Percentiles rank a stretch among this genome's conserved stretches.
phyloP scores from a whole-genome alignment of 2,113 vertebrate genomes.

The Plecturocebus donacophilus region DNA sequence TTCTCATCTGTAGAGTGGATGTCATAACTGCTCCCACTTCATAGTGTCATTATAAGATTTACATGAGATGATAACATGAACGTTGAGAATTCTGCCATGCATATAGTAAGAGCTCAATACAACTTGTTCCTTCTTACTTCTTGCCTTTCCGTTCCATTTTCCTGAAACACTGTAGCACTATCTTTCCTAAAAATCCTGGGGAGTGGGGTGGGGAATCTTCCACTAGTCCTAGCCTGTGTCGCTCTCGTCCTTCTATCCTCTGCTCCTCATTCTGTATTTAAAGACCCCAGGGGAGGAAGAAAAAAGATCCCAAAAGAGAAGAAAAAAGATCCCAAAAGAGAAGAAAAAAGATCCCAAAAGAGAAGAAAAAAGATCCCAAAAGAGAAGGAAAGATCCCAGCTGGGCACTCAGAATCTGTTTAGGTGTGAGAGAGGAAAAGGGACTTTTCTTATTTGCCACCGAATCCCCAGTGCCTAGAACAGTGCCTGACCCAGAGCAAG shows the following conservation, averaged over 20 bases:
- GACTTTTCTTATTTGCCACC: background rate
- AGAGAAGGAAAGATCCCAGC: background rate
- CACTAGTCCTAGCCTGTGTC: background rate
- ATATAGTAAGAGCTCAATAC: background rate
- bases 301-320: background rate
- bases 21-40: background rate
- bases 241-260: background rate
- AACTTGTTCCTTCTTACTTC: background rate
- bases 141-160: background rate
- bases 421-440: background rate
- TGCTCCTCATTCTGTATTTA: background rate
- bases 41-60: background rate
- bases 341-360: too few relatives aligned
- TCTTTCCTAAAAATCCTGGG: background rate
- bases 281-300: background rate
- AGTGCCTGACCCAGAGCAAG: background rate
- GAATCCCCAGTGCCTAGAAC: background rate
- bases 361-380: background rate
- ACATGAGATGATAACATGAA: background rate
- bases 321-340: background rate
- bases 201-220: background rate
- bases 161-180: background rate
- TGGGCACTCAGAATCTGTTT: background rate
- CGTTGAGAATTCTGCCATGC: background rate
- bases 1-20: constrained; percentile 1